Evolutionary conservation across 2,113 vertebrate species (phyloP), one percentile per base, ranked within the genome.

Genomic region (Alaudala cheleensis): DNA sequence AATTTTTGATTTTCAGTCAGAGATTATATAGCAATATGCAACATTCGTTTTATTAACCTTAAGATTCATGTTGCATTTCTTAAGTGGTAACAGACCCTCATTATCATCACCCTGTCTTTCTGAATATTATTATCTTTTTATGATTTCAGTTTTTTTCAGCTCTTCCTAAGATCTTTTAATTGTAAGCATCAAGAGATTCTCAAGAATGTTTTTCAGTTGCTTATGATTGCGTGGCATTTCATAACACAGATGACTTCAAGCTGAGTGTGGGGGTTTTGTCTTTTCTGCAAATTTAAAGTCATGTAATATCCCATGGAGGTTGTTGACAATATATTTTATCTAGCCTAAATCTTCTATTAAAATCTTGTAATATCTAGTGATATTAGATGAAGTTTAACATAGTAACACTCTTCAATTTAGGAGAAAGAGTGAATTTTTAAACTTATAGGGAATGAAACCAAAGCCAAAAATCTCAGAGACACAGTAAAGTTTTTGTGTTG

Each of bases 191-290:
- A 56, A 37, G 18, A 62, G 3, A 66, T 50, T 71, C 13, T 22
- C 69, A 54, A 47, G 3, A 60, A 60, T 26, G 1, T 73, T 69
- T 80, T 90, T 44, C 31, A 34, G 12, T 44, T 47, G 6, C 9
- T 51, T 90, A 33, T 45, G 74, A 50, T 58, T 62, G 2, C 40
- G 86, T 33, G 7, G 2, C 14, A 81, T 76, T 81, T 81, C 16
- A 14, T 78, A 71, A 45, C 5, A 33, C 18, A 57, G n/a, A 65
- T 17, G 9, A 40, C 8, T 50, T 89, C 22, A 66, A 31, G 14
- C 4, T 44, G 33, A 51, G 2, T 61, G 21, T 83, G 8, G 7
- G 4, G 0, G 1, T 45, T 54, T 66, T 65, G 10, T 37, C 8
- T 26, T 69, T 71, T 66, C 47, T 79, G 10, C 4, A 88, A 86